Percentiles rank a stretch among this genome's conserved stretches.
Evolutionary conservation across 2,888 invertebrate species (phyloP).

Genomic region (Melinopterus prodromus): DNA sequence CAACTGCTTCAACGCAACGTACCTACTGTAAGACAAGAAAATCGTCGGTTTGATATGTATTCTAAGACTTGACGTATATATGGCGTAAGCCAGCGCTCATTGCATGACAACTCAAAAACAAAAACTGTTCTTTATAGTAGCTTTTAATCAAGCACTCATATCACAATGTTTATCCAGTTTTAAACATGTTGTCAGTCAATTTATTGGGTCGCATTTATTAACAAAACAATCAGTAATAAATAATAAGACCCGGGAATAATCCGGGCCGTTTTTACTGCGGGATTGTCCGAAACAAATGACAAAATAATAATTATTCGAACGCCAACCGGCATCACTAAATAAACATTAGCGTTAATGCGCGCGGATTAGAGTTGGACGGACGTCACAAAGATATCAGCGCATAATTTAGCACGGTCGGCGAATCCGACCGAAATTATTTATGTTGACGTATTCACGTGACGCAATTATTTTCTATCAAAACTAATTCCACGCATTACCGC

Average conservation of each 20-base stretch:
- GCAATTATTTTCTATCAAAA: conserved; percentile 23
- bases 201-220: no score
- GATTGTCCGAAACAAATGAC: neutral
- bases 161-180: no score
- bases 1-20: no score
- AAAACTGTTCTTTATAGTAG: no score
- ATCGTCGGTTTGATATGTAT: no score
- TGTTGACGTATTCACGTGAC: neutral
- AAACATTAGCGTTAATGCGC: neutral
- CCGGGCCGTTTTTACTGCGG: neutral
- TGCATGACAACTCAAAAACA: no score
- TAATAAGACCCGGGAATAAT: neutral
- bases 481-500: conserved; percentile 20
- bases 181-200: no score
- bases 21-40: no score
- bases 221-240: neutral
- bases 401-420: neutral
- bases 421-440: conserved; percentile 7
- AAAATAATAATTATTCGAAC: conserved; percentile 4
- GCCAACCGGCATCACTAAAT: neutral
- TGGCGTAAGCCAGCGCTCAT: no score
- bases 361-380: neutral
- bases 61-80: no score
- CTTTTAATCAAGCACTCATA: no score
- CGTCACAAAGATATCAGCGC: neutral